Percentiles rank a stretch among this genome's conserved stretches.
Conservation (phyloP, 2,797 vertebrate species). For the Dendrocincla fuliginosa region DNA sequence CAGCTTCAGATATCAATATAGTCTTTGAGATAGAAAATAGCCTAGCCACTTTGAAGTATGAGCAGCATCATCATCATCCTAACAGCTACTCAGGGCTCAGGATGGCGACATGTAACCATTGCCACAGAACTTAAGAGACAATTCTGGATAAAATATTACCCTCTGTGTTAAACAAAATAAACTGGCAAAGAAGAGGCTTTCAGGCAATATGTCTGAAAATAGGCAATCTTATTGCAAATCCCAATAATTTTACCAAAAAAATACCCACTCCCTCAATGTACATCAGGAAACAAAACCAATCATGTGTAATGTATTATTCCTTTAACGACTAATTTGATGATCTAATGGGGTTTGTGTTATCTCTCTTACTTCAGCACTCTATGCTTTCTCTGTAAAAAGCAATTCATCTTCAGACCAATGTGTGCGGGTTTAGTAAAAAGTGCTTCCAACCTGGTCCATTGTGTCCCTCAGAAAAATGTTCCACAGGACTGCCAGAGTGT, state of each 20-base stretch:
- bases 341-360: neutral
- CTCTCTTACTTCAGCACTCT: neutral
- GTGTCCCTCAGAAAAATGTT: constrained; percentile 52
- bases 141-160: neutral
- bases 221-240: neutral
- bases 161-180: neutral
- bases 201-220: neutral
- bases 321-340: neutral
- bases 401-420: constrained; percentile 35
- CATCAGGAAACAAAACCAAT: neutral
- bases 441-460: constrained; percentile 36
- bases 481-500: neutral
- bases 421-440: neutral
- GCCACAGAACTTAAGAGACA: neutral
- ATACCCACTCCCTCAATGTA: neutral
- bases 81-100: neutral
- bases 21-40: neutral
- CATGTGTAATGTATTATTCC: neutral
- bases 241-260: neutral
- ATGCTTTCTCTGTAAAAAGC: neutral
- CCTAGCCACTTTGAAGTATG: neutral
- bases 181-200: neutral
- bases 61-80: neutral
- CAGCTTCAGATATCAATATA: neutral
- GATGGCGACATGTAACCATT: neutral